These are phyloP conservation scores for Todiramphus saurophagus DNA, from an alignment of 2,113 vertebrate genomes.

Conservation along the genomic window DNA sequence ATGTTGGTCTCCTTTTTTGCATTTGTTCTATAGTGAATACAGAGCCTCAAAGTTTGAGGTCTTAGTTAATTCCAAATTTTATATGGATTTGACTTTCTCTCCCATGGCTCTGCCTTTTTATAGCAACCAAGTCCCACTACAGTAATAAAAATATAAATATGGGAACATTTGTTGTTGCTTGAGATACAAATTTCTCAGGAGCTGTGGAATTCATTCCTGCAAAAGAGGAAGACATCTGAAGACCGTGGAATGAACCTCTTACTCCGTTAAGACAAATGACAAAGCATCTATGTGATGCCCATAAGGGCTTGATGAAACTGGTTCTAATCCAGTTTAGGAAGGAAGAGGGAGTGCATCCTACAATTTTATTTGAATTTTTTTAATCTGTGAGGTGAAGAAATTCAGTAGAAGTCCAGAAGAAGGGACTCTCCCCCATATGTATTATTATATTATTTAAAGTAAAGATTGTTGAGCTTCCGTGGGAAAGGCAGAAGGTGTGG, in stretches of 20 bases:
- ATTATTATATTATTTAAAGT: neutral
- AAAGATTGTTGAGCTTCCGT: neutral
- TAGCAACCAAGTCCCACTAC: neutral
- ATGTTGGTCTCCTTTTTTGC: neutral
- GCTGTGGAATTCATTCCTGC: neutral
- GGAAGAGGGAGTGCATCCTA: neutral
- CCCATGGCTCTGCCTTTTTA: neutral
- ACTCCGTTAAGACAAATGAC: neutral
- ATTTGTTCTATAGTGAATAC: neutral
- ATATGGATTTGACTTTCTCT: neutral
- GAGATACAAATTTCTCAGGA: neutral
- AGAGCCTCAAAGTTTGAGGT: neutral
- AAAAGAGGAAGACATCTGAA: neutral
- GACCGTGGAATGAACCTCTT: neutral
- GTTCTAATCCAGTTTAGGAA: neutral
- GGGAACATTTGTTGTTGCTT: neutral
- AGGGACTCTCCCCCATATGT: neutral
- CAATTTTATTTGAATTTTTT: neutral
- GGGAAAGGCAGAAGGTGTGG: neutral
- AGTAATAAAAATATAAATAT: neutral
- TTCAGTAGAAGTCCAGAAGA: accelerated
- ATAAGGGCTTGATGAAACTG: neutral
- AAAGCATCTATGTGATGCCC: neutral
- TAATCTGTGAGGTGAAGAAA: neutral
- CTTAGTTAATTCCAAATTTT: neutral